Percentiles rank a stretch among this genome's conserved stretches.
Conservation (phyloP, 2,888 invertebrate genomes). For the Molanna angustata region DNA sequence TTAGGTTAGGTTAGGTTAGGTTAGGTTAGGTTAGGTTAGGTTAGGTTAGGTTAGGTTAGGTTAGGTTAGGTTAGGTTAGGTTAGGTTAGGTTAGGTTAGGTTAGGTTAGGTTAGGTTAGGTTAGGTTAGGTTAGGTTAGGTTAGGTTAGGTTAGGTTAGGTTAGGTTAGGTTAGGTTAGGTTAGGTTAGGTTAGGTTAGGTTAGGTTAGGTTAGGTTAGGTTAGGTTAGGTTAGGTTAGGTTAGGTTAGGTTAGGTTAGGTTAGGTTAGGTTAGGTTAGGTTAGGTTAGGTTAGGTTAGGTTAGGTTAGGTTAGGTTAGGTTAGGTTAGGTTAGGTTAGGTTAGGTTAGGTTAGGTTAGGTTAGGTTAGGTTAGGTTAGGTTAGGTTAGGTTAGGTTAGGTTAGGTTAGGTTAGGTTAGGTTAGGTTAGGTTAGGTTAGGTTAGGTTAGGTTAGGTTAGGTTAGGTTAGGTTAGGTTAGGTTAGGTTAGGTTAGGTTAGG, state of each 20-base stretch:
- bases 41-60: neutral
- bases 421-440: neutral
- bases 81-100: neutral
- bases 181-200: neutral
- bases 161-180: neutral
- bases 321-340: neutral
- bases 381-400: neutral
- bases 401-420: neutral
- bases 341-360: neutral
- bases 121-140: neutral
- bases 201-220: neutral
- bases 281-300: neutral
- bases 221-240: neutral
- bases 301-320: neutral
- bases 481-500: neutral
- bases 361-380: neutral
- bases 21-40: neutral
- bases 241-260: neutral
- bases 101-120: neutral
- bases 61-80: neutral
- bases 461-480: neutral
- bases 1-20: neutral
- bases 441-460: neutral
- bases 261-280: neutral
- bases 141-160: neutral